These are phyloP conservation scores for Calliphora vicina DNA, from an alignment of 1,140 invertebrate genomes.

Conservation along the genomic window DNA sequence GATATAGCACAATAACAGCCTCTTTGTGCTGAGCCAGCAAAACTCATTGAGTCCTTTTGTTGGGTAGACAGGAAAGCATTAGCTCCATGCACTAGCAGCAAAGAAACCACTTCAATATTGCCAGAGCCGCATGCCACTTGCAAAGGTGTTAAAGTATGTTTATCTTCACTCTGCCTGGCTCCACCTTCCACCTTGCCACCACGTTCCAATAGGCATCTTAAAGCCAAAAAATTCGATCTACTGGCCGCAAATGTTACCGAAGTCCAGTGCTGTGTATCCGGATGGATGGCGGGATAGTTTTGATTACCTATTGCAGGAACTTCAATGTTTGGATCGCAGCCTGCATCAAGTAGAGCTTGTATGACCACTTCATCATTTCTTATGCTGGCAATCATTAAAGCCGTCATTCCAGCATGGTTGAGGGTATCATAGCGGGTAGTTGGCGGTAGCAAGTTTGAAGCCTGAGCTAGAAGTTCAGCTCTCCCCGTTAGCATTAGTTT, in stretches of 20 bases:
- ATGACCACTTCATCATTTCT: conserved; percentile 80
- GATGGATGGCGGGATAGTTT: conserved; percentile 67
- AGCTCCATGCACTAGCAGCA: conserved; percentile 82
- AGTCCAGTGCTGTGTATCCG: conserved; percentile 81
- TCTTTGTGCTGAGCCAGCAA: conserved; percentile 82
- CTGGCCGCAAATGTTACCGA: conserved; percentile 76
- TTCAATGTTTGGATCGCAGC: conserved; percentile 78
- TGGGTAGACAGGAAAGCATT: conserved; percentile 87
- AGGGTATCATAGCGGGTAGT: conserved; percentile 77
- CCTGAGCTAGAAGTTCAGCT: conserved; percentile 80
- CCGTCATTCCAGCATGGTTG: conserved; percentile 80
- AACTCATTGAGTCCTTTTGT: conserved; percentile 82
- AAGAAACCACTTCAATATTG: conserved; percentile 80
- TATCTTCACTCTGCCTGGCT: conserved; percentile 80
- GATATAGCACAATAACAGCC: conserved; percentile 87
- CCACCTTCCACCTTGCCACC: conserved; percentile 88
- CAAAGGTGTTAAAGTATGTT: conserved; percentile 84
- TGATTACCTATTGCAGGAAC: conserved; percentile 65
- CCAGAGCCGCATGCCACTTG: conserved; percentile 85
- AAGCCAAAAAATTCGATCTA: conserved; percentile 67
- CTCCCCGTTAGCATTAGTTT: conserved; percentile 79
- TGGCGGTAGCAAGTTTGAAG: conserved; percentile 76
- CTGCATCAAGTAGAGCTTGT: conserved; percentile 77
- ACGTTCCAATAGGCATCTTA: conserved; percentile 74
- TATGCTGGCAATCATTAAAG: conserved; percentile 82